phyloP scores from a whole-genome alignment of 2,888 invertebrate species.

The Eudemis profundana region DNA sequence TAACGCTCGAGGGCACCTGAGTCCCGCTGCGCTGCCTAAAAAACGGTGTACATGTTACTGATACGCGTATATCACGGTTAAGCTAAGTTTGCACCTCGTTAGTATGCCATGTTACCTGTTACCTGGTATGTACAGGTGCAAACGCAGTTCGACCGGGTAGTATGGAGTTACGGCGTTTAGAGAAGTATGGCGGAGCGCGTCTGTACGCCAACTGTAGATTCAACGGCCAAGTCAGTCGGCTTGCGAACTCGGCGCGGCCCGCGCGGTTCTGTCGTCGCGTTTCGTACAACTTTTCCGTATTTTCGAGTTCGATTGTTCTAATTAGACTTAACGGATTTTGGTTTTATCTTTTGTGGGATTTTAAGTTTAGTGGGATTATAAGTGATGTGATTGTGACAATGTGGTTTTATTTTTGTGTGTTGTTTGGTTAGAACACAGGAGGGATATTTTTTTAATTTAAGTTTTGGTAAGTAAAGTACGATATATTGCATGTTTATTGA shows the following conservation, averaged over 20 bases:
- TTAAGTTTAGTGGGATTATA: conserved; percentile 8
- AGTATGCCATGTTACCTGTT: background rate
- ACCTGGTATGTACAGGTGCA: background rate
- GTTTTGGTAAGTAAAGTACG: conserved; percentile 15
- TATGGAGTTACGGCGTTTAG: background rate
- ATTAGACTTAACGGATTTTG: conserved; percentile 14
- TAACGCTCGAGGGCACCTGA: conserved; percentile 2
- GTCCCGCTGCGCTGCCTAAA: background rate
- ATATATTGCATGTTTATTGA: too few species aligned
- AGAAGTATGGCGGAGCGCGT: background rate
- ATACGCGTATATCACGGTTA: too few species aligned
- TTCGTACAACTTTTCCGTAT: conserved; percentile 5
- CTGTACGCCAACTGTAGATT: background rate
- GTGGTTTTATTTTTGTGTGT: conserved; percentile 16
- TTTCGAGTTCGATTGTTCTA: conserved; percentile 9
- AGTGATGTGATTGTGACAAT: conserved; percentile 34
- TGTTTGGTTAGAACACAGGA: conserved; percentile 6
- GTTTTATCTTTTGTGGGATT: conserved; percentile 12
- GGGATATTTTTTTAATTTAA: conserved; percentile 6
- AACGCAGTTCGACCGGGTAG: background rate
- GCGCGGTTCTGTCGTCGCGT: background rate
- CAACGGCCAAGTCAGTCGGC: conserved; percentile 1
- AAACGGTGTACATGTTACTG: background rate
- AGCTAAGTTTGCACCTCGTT: background rate
- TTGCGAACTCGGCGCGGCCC: background rate